Conservation (phyloP, 2,888 invertebrate species). For the Napeogenes sylphis region DNA sequence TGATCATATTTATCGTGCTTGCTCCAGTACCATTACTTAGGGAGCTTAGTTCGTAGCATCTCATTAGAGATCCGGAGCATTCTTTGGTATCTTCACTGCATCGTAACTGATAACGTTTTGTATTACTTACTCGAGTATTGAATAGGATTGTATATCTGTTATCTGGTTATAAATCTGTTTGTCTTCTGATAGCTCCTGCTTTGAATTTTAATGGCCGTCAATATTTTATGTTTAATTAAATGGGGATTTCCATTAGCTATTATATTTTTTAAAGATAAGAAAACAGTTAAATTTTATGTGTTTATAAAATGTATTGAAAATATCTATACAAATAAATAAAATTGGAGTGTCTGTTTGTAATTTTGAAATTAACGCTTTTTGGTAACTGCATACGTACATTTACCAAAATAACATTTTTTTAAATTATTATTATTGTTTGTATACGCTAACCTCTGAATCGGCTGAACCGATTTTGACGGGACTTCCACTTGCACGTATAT, state of each 20-base stretch:
- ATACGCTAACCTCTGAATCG: too few species aligned
- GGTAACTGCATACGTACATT: too few species aligned
- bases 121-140: slow-evolving; percentile 30
- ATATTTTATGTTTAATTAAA: slow-evolving; percentile 18
- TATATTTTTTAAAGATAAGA: neutral
- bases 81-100: slow-evolving; percentile 45
- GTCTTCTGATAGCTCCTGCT: slow-evolving; percentile 26
- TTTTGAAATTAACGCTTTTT: too few species aligned
- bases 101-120: slow-evolving; percentile 37
- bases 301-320: too few species aligned
- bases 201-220: slow-evolving; percentile 17
- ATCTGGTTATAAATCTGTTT: slow-evolving; percentile 35
- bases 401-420: too few species aligned
- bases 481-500: too few species aligned
- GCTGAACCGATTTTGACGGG: too few species aligned
- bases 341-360: too few species aligned
- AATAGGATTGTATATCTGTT: slow-evolving; percentile 35
- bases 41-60: slow-evolving; percentile 43
- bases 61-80: slow-evolving; percentile 61
- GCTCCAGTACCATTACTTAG: slow-evolving; percentile 57
- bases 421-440: too few species aligned
- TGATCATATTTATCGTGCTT: slow-evolving; percentile 66
- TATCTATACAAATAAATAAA: too few species aligned
- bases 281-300: too few species aligned
- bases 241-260: neutral